These are phyloP conservation scores for Phytoseiulus persimilis DNA, from an alignment of 2,888 invertebrate species.

Conservation along the genomic window DNA sequence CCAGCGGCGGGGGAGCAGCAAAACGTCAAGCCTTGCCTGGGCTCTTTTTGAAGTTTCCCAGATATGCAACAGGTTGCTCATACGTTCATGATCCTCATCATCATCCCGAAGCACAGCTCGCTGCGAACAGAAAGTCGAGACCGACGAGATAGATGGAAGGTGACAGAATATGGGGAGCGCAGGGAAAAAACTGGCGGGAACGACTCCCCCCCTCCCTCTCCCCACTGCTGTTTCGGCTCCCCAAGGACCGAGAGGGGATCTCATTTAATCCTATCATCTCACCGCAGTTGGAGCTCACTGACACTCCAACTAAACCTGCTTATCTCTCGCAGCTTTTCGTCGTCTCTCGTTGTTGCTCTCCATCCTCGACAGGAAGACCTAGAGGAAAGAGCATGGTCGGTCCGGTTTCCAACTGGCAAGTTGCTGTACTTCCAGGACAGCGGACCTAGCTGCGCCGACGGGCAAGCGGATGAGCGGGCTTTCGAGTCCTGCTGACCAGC, in stretches of 20 bases:
- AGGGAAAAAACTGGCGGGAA: not conserved
- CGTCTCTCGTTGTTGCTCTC: conserved; percentile 18
- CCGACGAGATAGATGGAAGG: not conserved
- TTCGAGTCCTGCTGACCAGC: no score
- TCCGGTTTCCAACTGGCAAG: not conserved
- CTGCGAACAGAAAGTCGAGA: not conserved
- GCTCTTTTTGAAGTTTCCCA: no score
- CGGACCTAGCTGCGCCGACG: no score
- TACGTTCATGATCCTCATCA: not conserved
- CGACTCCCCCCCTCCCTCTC: not conserved
- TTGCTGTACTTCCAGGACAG: no score
- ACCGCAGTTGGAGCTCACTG: not conserved
- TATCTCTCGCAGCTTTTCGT: conserved; percentile 1
- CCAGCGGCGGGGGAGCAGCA: no score
- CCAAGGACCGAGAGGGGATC: not conserved
- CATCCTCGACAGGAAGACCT: not conserved
- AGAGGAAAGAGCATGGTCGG: not conserved
- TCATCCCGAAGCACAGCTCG: not conserved
- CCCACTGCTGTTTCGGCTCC: not conserved
- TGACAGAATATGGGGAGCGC: not conserved
- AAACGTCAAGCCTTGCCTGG: no score
- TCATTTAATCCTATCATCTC: not conserved
- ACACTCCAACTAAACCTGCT: not conserved
- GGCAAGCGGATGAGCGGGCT: no score
- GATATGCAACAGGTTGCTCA: no score